Evolutionary conservation across 2,888 invertebrate genomes (phyloP).

Genomic region (Polylopha cassiicola): DNA sequence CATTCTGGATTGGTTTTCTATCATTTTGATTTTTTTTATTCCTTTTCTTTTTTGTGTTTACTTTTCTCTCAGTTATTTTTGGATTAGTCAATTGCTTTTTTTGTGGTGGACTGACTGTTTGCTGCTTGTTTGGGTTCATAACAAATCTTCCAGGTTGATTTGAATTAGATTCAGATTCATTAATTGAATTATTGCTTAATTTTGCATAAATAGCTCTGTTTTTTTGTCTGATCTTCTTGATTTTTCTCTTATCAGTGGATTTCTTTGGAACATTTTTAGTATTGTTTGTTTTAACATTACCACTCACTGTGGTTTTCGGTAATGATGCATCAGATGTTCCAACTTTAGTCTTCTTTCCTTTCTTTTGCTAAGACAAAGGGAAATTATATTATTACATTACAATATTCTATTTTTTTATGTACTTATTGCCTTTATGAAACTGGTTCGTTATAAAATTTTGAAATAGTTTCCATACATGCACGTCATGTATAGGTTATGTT

Average conservation of each 20-base stretch:
- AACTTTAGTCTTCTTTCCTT: slow-evolving; percentile 13
- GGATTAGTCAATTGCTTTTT: not conserved
- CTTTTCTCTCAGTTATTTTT: slow-evolving; percentile 14
- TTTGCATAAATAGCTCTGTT: slow-evolving; percentile 16
- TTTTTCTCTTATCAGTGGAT: slow-evolving; percentile 22
- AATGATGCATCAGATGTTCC: not conserved
- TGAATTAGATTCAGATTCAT: not conserved
- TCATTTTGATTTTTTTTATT: slow-evolving; percentile 20
- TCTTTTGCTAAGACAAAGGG: slow-evolving; percentile 21
- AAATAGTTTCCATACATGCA: too few species aligned
- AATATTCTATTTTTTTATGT: too few species aligned
- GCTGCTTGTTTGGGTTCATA: slow-evolving; percentile 16
- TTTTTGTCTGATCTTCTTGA: slow-evolving; percentile 19
- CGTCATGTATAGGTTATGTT: slow-evolving; percentile 14
- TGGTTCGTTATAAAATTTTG: too few species aligned
- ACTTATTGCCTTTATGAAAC: too few species aligned
- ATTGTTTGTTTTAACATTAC: slow-evolving; percentile 6
- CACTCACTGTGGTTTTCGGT: slow-evolving; percentile 9
- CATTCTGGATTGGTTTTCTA: slow-evolving; percentile 23
- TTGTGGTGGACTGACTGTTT: not conserved
- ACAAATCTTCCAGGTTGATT: slow-evolving; percentile 15
- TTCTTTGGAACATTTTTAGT: slow-evolving; percentile 13
- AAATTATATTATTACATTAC: too few species aligned
- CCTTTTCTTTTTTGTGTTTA: slow-evolving; percentile 17
- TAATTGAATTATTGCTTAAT: slow-evolving; percentile 8